Evolutionary conservation across 2,888 invertebrate genomes (phyloP), one percentile per base, ranked within the genome.

Genomic region (Lymantria monacha): DNA sequence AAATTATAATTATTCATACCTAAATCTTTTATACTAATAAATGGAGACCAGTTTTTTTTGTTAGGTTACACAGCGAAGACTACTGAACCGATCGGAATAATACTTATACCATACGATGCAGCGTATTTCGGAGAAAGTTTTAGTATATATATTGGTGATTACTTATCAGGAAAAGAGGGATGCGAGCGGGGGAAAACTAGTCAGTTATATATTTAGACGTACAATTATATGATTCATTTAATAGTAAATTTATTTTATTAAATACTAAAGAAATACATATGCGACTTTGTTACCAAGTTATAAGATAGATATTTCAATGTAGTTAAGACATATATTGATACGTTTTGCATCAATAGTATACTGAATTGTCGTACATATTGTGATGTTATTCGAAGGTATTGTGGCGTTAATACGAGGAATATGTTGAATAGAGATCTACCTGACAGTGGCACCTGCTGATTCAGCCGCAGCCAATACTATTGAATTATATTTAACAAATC

Each of bases 381-480:
- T 67, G 52, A 69, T 68, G 72, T 72, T 76, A 75, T 76, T 72
- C 60, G 53, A 63, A 69, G 56, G 68, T 67, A 80, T 76, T 79
- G 74, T 77, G 63, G 69, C 62, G 75, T 71, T 75, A 79, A 80
- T 83, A 83, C 81, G 70, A 57, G 70, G 83, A 83, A 82, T 61
- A 63, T 50, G 57, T 64, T 81, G 76, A 83, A 86, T 79, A 72
- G 78, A 69, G 69, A 69, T 75, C 83, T 87, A 88, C 90, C 89
- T 89, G 87, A 71, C 66, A 69, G 65, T 62, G 80, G 59, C 87
- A 87, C 87, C 89, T 87, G 88, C 85, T 83, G 81, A 46, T 49
- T 59, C 42, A 61, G 66, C 63, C 42, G 15, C 43, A 44, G 47
- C 42, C 48, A 46, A 57, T 50, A 54, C 11, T 30, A 37, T 42